Base-by-base conservation (phyloP, 2,888 invertebrate species). In the Pantelozetes paolii region DNA sequence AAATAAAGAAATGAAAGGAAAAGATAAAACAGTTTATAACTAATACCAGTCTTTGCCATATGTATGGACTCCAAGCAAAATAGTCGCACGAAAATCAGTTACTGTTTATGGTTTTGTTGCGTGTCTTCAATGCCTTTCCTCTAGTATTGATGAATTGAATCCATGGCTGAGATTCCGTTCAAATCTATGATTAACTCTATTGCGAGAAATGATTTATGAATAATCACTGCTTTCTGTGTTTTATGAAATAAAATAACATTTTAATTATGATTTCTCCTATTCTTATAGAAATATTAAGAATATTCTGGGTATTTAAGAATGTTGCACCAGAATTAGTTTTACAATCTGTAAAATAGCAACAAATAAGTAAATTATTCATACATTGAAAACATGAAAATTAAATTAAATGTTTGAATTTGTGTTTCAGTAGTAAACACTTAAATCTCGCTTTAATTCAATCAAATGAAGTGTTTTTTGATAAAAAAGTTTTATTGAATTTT, bases 71-170 rank as follows among this genome's bases (percentile, higher is more conserved):
- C 6, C 18, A 28, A 3, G 30, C 8, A 59, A 28, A 59, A 59
- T 28, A 30, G 30, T 59, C 28, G 57, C 59, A 59, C 59, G 59
- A 59, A n/a, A 57, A 59, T 59, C 59, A 59, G 28, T 59, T 57
- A 57, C 26, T 59, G 28, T 30, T 54, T 59, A 59, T 59, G 59
- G 59, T 11, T 59, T 30, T 13, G 59, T 59, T 59, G 59, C 59
- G 59, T 59, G 59, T 59, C 15, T 59, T 59, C 3, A 59, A 26
- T 59, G 23, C 30, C 15, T 30, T 57, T 26, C 3, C 48, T 48
- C 1, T 18, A 30, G 1, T 26, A 59, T 59, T 30, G 59, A 59
- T 59, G 26, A 54, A 54, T 54, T 20, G 6, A 59, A 59, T 59
- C 28, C 59, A 59, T 20, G 23, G 2, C 20, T 26, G 8, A 15